Evolutionary conservation across 2,888 invertebrate species (phyloP).

Genomic region (Campoletis raptor): DNA sequence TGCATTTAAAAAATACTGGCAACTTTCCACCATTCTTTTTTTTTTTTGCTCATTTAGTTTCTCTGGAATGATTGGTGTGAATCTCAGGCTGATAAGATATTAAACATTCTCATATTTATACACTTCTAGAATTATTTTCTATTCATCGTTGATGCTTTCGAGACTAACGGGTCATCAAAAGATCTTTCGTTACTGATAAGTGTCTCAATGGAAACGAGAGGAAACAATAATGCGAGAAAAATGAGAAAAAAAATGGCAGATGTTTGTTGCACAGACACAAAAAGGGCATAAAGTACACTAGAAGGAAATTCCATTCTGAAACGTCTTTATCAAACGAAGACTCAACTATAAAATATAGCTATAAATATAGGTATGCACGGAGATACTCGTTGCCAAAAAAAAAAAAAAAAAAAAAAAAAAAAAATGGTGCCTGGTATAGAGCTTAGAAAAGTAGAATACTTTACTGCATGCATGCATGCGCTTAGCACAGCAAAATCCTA

Average conservation of each 20-base stretch:
- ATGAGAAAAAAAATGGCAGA: conserved; percentile 48
- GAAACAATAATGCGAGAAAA: conserved; percentile 6
- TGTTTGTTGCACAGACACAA: conserved; percentile 48
- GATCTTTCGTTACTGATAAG: conserved; percentile 51
- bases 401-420: conserved; percentile 38
- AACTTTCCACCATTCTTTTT: not conserved
- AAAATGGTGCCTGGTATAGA: conserved; percentile 36
- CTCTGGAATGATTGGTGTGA: not conserved
- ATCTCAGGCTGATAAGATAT: conserved; percentile 25
- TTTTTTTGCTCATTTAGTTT: not conserved
- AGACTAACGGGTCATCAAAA: conserved; percentile 36
- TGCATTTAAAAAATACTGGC: too few relatives aligned
- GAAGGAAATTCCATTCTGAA: conserved; percentile 32
- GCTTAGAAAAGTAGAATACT: conserved; percentile 69
- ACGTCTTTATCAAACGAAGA: conserved; percentile 59
- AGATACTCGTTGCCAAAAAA: conserved; percentile 1
- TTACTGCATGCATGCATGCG: conserved; percentile 28
- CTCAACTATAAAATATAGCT: not conserved
- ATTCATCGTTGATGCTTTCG: conserved; percentile 25
- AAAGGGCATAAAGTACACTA: conserved; percentile 43
- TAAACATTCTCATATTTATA: not conserved
- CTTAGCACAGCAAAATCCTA: conserved; percentile 72
- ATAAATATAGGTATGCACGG: conserved; percentile 18
- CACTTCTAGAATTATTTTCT: not conserved
- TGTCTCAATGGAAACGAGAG: conserved; percentile 20